phyloP scores from a whole-genome alignment of 2,797 vertebrate species.

The Dicrostonyx torquatus region DNA sequence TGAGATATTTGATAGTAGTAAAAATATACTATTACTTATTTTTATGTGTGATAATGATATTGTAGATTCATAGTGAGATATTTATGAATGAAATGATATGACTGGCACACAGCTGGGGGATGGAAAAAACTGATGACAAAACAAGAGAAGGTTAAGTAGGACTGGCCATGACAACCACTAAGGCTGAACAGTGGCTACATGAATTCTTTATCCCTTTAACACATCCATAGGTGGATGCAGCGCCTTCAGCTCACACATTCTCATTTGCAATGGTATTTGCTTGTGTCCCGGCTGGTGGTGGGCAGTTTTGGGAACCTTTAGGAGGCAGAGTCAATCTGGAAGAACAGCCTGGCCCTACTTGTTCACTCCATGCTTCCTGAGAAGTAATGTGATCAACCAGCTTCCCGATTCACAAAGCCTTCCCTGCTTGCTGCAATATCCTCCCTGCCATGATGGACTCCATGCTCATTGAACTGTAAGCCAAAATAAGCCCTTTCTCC shows the following conservation, averaged over 20 bases:
- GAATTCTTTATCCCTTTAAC: not conserved
- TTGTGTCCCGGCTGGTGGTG: not conserved
- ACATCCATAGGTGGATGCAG: not conserved
- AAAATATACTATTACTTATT: constrained; percentile 13
- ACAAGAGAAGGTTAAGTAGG: not conserved
- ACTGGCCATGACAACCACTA: not conserved
- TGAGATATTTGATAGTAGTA: not conserved
- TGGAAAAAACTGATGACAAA: not conserved
- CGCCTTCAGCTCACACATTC: not conserved
- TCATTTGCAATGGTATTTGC: not conserved
- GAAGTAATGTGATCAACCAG: too few relatives aligned
- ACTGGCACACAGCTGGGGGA: not conserved
- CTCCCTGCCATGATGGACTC: not conserved
- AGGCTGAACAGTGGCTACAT: not conserved
- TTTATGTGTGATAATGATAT: not conserved
- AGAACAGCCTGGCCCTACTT: not conserved
- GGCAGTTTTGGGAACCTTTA: not conserved
- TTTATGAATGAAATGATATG: not conserved
- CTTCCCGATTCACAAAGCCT: too few relatives aligned
- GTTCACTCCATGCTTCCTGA: not conserved
- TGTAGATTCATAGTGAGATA: not conserved
- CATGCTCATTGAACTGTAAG: not conserved
- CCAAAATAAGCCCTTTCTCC: not conserved
- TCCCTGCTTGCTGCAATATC: not conserved
- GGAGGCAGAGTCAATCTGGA: not conserved